Percentiles rank a stretch among this genome's conserved stretches.
These are phyloP conservation scores for Megastigmus dorsalis DNA, from an alignment of 2,888 invertebrate species.

Conservation along the genomic window DNA sequence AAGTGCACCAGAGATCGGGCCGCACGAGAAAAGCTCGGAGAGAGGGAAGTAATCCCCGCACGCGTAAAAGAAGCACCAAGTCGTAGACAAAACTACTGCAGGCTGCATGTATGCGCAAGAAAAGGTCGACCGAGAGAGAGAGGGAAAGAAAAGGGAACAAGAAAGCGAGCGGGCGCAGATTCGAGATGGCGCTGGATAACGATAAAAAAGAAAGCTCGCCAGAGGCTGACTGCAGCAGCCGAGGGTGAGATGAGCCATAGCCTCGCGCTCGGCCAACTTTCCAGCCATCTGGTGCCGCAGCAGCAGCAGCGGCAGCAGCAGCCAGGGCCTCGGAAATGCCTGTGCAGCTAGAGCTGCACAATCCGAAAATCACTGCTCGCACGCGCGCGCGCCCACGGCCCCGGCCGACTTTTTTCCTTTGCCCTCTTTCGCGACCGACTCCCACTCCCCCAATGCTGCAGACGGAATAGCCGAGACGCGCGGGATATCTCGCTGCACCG, in stretches of 20 bases:
- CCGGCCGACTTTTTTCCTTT: no score
- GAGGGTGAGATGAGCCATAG: neutral
- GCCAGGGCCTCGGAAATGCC: no score
- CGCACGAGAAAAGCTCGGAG: no score
- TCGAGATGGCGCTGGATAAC: neutral
- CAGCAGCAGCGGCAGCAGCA: neutral
- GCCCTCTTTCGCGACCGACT: no score
- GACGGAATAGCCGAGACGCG: no score
- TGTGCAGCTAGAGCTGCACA: no score
- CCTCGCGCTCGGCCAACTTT: constrained; percentile 2
- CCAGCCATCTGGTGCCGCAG: constrained; percentile 17
- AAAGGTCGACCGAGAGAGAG: neutral
- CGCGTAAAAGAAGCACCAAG: neutral
- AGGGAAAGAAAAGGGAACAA: neutral
- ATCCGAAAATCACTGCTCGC: no score
- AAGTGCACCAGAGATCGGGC: neutral
- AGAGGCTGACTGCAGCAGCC: neutral
- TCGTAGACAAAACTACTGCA: constrained; percentile 24
- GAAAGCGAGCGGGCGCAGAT: neutral
- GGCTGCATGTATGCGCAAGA: neutral
- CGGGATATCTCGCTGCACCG: no score
- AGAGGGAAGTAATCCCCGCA: neutral
- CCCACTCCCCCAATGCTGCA: no score
- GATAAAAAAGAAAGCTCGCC: neutral
- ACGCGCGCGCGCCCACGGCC: no score